Conservation (phyloP, 2,113 vertebrate genomes). For the Corydoras sp. region DNA sequence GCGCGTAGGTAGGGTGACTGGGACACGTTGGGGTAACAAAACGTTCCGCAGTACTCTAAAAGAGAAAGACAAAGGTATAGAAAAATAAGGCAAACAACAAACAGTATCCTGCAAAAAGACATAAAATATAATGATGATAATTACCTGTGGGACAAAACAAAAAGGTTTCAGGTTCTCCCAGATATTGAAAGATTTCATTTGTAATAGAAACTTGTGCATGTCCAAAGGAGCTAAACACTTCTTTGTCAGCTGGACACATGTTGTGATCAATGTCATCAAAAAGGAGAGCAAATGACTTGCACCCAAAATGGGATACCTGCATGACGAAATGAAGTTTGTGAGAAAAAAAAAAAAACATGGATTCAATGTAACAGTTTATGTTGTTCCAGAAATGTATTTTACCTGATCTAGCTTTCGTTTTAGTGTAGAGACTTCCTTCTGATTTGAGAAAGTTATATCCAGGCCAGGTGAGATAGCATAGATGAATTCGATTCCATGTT, state of each 20-base stretch:
- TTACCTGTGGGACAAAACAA: conserved; percentile 97
- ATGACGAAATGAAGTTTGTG: no score
- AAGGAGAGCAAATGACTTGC: conserved; percentile 71
- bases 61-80: neutral
- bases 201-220: conserved; percentile 96
- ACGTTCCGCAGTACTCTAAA: conserved; percentile 95
- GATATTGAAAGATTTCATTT: conserved; percentile 96
- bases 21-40: conserved; percentile 89
- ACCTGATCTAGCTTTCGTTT: conserved; percentile 98
- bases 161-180: conserved; percentile 93
- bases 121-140: neutral
- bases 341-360: neutral
- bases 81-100: neutral
- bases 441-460: conserved; percentile 97
- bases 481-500: conserved; percentile 92
- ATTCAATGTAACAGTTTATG: no score
- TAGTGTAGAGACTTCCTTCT: conserved; percentile 89
- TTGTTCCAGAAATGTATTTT: conserved; percentile 23
- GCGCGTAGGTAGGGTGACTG: conserved; percentile 94
- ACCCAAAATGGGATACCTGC: conserved; percentile 94
- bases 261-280: conserved; percentile 90
- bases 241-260: conserved; percentile 98
- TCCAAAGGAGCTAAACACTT: conserved; percentile 97
- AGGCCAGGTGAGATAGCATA: conserved; percentile 97
- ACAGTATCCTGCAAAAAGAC: neutral